Percentiles rank a stretch among this genome's conserved stretches.
Evolutionary conservation across 2,888 invertebrate genomes (phyloP).

Genomic region (Conus canariensis): DNA sequence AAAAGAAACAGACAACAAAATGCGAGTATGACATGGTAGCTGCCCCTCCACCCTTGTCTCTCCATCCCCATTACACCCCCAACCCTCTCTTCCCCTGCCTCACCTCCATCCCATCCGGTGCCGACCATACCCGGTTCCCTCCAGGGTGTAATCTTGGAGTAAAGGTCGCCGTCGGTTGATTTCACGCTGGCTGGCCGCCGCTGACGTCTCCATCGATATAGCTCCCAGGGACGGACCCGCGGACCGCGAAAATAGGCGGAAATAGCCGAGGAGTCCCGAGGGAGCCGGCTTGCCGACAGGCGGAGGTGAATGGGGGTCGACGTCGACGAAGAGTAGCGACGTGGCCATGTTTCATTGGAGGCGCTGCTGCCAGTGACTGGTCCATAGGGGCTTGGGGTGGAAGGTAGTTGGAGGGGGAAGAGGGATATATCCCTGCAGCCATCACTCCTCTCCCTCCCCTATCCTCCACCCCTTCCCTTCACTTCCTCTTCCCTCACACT

Average conservation of each 20-base stretch:
- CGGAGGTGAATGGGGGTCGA: background rate
- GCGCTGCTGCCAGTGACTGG: too few species aligned
- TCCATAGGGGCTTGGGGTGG: too few species aligned
- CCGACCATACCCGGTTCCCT: background rate
- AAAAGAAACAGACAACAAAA: too few species aligned
- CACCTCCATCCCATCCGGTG: too few species aligned
- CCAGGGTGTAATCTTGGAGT: constrained; percentile 17
- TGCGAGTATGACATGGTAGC: too few species aligned
- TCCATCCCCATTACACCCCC: background rate
- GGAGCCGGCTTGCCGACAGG: background rate
- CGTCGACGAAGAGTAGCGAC: too few species aligned
- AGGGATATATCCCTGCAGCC: too few species aligned
- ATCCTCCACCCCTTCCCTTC: too few species aligned
- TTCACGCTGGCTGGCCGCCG: constrained; percentile 33
- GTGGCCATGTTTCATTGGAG: too few species aligned
- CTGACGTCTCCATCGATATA: constrained; percentile 27
- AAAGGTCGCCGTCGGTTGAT: constrained; percentile 32
- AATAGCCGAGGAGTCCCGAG: constrained; percentile 40
- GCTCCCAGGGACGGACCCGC: constrained; percentile 18
- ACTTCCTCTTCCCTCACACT: too few species aligned
- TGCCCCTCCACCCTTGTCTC: background rate
- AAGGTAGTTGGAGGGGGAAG: too few species aligned
- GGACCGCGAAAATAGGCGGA: constrained; percentile 41
- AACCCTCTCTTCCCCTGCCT: background rate
- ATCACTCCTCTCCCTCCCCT: too few species aligned